These are phyloP conservation scores for Genyomyrus donnyi DNA, from an alignment of 2,113 vertebrate genomes.

Conservation along the genomic window DNA sequence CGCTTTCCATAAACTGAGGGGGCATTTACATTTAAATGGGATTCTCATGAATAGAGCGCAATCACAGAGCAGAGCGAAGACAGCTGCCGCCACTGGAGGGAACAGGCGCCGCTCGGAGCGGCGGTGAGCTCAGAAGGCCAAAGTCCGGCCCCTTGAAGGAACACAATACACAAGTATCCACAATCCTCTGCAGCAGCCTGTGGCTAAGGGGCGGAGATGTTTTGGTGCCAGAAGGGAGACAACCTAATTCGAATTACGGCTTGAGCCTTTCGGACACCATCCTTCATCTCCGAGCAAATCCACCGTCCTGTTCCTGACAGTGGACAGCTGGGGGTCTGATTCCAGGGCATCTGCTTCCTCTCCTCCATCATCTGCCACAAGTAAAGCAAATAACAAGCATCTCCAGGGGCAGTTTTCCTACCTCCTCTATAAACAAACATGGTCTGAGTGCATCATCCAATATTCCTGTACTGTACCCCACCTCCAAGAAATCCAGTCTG, in stretches of 20 bases:
- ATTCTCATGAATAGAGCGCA: background rate
- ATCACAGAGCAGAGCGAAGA: background rate
- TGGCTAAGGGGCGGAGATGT: background rate
- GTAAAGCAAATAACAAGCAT: background rate
- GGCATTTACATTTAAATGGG: constrained; percentile 18
- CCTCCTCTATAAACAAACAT: background rate
- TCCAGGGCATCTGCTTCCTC: background rate
- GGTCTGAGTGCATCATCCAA: background rate
- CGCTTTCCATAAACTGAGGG: constrained; percentile 9
- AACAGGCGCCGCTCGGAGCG: background rate
- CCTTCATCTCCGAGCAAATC: background rate
- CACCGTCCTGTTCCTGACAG: background rate
- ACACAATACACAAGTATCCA: background rate
- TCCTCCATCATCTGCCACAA: background rate
- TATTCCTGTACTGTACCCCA: background rate
- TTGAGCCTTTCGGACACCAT: background rate
- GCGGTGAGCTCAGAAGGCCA: background rate
- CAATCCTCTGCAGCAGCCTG: background rate
- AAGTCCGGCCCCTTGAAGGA: background rate
- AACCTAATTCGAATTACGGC: background rate
- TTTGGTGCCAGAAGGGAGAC: background rate
- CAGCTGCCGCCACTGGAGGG: background rate
- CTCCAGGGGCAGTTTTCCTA: background rate
- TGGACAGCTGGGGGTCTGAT: background rate
- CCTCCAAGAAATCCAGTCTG: background rate